phyloP scores from a whole-genome alignment of 2,797 vertebrate genomes.

The Philypnodon macrostomus region DNA sequence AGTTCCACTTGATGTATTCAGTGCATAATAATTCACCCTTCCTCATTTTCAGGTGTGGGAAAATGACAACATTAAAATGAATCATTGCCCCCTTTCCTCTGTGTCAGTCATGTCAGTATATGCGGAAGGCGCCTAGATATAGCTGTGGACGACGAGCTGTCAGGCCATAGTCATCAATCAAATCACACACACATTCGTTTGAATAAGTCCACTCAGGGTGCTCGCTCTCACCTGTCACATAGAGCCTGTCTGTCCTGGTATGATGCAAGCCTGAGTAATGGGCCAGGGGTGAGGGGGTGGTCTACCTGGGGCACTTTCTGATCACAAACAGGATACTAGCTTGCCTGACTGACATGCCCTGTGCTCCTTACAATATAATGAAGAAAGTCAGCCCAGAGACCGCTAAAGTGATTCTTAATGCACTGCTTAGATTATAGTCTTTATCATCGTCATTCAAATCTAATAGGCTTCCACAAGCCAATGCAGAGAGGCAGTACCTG shows the following conservation, averaged over 20 bases:
- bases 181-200: slow-evolving; percentile 59
- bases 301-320: slow-evolving; percentile 39
- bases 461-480: neutral
- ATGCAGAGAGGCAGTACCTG: neutral
- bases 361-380: slow-evolving; percentile 15
- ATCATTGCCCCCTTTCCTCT: slow-evolving; percentile 25
- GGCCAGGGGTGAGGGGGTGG: slow-evolving; percentile 18
- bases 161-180: slow-evolving; percentile 59
- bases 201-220: slow-evolving; percentile 52
- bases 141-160: slow-evolving; percentile 45
- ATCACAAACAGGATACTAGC: slow-evolving; percentile 39
- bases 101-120: slow-evolving; percentile 40
- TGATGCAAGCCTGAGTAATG: slow-evolving; percentile 60
- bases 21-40: slow-evolving; percentile 35
- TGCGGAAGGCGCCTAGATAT: slow-evolving; percentile 39
- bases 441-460: slow-evolving; percentile 5
- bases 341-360: slow-evolving; percentile 29
- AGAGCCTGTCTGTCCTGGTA: slow-evolving; percentile 21
- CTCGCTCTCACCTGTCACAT: slow-evolving; percentile 52
- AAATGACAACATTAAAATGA: slow-evolving; percentile 47
- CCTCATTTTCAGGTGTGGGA: slow-evolving; percentile 21
- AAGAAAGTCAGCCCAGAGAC: slow-evolving; percentile 1
- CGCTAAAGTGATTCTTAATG: slow-evolving; percentile 10
- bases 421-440: slow-evolving; percentile 13
- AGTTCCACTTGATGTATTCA: slow-evolving; percentile 26